Evolutionary conservation across 2,113 vertebrate species (phyloP), one percentile per base, ranked within the genome.

Genomic region (Ramphastos sulfuratus): DNA sequence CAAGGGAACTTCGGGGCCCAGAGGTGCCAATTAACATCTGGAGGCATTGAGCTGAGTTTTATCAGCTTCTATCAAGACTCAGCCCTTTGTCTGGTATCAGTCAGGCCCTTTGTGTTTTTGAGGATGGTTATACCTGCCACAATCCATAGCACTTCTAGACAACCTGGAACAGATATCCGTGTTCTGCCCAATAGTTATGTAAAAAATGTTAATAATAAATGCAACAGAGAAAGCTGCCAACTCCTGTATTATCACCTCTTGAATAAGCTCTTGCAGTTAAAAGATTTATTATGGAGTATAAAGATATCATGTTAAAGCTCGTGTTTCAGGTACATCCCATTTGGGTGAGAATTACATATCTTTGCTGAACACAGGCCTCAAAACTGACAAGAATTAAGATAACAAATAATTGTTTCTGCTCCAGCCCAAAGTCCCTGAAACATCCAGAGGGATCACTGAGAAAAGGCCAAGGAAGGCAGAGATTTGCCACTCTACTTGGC

Each of bases 81-180:
- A 24, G 50, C 23, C 23, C 50, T 52, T 52, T 25, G 23, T 52
- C 23, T 52, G 50, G 50, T 12, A 12, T 25, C 50, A 24, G 24
- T 52, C 50, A 52, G 50, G 23, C 50, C 23, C 50, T 52, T 52
- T 52, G 50, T 52, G 50, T 52, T 52, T 52, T 52, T 24, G 50
- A 52, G 12, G 50, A 12, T 52, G 50, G 23, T 52, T 52, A 24
- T 52, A 52, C 23, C 50, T 52, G 50, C 23, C 50, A 52, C 24
- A 52, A 52, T 52, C 23, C 8, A 4, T 9, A 64, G 16, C 0
- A 0, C 52, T 92, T 78, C 65, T 50, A 72, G 54, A 60, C 15
- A 75, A 64, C 37, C 4, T 67, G 15, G 42, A 93, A 67, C 16
- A 25, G n/a, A 1, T 18, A 54, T 31, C 31, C 65, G 28, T 54